Conservation (phyloP, 2,113 vertebrate species). For the Silurus glanis region DNA sequence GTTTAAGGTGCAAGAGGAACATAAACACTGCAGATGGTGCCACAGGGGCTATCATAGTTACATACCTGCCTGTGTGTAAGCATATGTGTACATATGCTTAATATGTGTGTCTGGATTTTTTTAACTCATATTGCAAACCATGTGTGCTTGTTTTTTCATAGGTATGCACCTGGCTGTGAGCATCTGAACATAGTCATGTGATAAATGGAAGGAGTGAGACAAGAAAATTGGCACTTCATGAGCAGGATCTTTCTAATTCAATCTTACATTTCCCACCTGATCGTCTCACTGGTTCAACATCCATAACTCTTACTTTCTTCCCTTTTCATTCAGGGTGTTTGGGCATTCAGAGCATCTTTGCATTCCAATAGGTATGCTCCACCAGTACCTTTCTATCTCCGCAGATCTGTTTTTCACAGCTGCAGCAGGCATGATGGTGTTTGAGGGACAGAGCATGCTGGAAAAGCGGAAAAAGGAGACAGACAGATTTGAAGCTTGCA, state of each 20-base stretch:
- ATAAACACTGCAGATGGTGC: slow-evolving; percentile 32
- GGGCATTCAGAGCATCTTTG: neutral
- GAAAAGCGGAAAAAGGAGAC: slow-evolving; percentile 38
- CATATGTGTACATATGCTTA: neutral
- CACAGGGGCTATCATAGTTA: slow-evolving; percentile 13
- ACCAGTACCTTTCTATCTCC: neutral
- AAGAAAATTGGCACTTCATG: neutral
- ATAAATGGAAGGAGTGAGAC: neutral
- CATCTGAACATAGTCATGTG: slow-evolving; percentile 19
- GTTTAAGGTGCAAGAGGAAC: slow-evolving; percentile 18
- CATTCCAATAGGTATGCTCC: neutral
- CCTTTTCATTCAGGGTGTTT: neutral
- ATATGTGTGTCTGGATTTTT: slow-evolving; percentile 3
- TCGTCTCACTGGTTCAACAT: neutral
- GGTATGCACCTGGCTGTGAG: slow-evolving; percentile 19
- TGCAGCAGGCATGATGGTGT: neutral
- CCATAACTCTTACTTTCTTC: neutral
- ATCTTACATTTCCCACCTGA: neutral
- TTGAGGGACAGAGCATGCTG: slow-evolving; percentile 18
- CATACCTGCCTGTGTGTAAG: slow-evolving; percentile 4
- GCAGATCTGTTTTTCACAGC: neutral
- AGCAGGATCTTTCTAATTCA: neutral
- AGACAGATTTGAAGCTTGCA: slow-evolving; percentile 49
- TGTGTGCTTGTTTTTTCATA: slow-evolving; percentile 11
- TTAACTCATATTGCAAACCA: neutral